Conservation (phyloP, 2,113 vertebrate species). For the Gymnorhina tibicen region DNA sequence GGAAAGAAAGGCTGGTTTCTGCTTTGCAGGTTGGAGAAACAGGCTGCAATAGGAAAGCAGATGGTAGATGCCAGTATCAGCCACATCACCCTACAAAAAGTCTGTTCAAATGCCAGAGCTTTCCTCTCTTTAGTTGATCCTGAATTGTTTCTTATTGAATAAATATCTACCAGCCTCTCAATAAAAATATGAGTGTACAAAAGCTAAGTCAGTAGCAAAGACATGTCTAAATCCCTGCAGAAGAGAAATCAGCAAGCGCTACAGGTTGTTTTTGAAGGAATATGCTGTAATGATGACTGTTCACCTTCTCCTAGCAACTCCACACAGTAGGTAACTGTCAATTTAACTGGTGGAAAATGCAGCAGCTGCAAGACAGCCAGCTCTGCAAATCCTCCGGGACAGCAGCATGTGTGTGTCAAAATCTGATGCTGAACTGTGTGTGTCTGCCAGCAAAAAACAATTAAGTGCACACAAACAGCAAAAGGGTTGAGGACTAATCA, state of each 20-base stretch:
- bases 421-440: neutral
- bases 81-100: constrained; percentile 62
- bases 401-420: neutral
- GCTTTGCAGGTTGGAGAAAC: constrained; percentile 59
- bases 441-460: constrained; percentile 27
- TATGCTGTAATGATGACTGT: constrained; percentile 69
- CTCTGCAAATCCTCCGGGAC: constrained; percentile 30
- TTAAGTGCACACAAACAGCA: constrained; percentile 5
- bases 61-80: constrained; percentile 64
- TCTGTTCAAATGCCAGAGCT: constrained; percentile 61
- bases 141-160: constrained; percentile 41
- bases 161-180: constrained; percentile 41
- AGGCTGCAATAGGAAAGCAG: constrained; percentile 69
- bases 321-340: constrained; percentile 74
- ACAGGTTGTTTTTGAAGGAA: constrained; percentile 76
- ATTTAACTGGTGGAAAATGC: constrained; percentile 57
- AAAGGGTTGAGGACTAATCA: constrained; percentile 33
- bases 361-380: constrained; percentile 67
- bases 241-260: constrained; percentile 59
- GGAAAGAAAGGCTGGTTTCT: constrained; percentile 54
- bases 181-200: constrained; percentile 19
- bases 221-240: constrained; percentile 18
- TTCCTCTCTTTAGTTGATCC: constrained; percentile 56
- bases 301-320: constrained; percentile 83
- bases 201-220: constrained; percentile 15